Base-by-base conservation (phyloP, 2,888 invertebrate species). In the Habrosyne pyritoides region DNA sequence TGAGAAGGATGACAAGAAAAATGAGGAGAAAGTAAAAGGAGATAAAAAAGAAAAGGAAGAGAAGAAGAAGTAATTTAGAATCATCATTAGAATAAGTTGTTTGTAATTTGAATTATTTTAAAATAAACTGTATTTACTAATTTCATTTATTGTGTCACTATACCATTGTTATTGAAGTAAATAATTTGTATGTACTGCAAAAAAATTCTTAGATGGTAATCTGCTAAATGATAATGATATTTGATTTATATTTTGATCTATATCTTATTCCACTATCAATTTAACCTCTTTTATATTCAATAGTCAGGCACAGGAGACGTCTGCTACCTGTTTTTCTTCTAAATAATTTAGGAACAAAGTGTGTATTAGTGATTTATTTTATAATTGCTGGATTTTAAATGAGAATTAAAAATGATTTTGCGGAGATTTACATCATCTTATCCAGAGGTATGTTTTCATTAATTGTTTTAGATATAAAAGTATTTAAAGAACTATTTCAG, bases 1-100 rank as follows among this genome's bases (percentile, higher is more conserved):
- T 57, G 95, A 96, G 53, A 95, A 95, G 64, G 94, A 95, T 59
- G 95, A 95, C 64, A 94, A 95, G 59, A 95, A 95, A 57, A 94
- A 94, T 67, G 94, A 94, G 75, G 93, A 94, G 21, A 95, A 95
- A 67, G 94, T 94, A 52, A 95, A 96, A 83, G 89, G 92, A 64
- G 94, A 94, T 73, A 93, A 93, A 62, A 95, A 95, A 77, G 94
- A 95, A 65, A 93, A 93, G 71, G 93, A 93, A 60, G 94, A 94
- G 52, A 94, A 94, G 77, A 94, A 94, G 75, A 94, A 94, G 86
- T 93, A 88, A 87, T 73, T 71, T 82, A 82, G 75, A 79, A 70
- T 81, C 76, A 68, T 69, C 61, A 71, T 73, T 87, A 86, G 81
- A 63, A 70, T 91, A 91, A 89, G 89, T 85, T 86, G 81, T 84